Conservation (phyloP, 2,797 vertebrate species). For the Cyprinodon diabolis region DNA sequence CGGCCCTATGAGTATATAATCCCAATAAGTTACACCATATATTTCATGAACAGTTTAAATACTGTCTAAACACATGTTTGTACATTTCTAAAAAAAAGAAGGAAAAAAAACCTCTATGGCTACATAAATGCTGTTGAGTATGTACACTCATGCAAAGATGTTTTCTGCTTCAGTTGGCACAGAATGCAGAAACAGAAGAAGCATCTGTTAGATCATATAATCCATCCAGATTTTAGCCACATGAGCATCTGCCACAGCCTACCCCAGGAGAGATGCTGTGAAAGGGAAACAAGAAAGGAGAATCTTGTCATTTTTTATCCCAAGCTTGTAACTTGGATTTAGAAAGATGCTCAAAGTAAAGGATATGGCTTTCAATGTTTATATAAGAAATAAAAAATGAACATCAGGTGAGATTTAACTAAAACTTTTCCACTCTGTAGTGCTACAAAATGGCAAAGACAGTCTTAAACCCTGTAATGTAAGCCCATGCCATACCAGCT, state of each 20-base stretch:
- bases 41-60: conserved; percentile 3
- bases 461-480: conserved; percentile 35
- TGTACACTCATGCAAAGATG: conserved; percentile 21
- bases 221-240: conserved; percentile 71
- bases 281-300: conserved; percentile 10
- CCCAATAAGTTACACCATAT: background rate
- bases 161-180: conserved; percentile 41
- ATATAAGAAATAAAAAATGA: conserved; percentile 6
- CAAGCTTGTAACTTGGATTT: background rate
- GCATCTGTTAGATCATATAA: conserved; percentile 79
- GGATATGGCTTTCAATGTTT: background rate
- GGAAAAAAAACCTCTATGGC: background rate
- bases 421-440: conserved; percentile 12
- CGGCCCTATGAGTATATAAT: conserved; percentile 8
- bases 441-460: conserved; percentile 22
- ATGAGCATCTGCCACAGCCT: conserved; percentile 72
- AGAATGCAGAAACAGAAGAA: conserved; percentile 63
- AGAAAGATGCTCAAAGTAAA: background rate
- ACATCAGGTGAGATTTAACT: conserved; percentile 1
- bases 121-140: conserved; percentile 13
- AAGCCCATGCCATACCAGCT: conserved; percentile 52
- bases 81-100: conserved; percentile 2
- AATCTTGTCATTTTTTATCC: conserved; percentile 3
- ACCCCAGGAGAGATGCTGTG: conserved; percentile 49
- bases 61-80: background rate